Conservation (phyloP, 2,797 vertebrate genomes). For the Pteronotus mesoamericanus region DNA sequence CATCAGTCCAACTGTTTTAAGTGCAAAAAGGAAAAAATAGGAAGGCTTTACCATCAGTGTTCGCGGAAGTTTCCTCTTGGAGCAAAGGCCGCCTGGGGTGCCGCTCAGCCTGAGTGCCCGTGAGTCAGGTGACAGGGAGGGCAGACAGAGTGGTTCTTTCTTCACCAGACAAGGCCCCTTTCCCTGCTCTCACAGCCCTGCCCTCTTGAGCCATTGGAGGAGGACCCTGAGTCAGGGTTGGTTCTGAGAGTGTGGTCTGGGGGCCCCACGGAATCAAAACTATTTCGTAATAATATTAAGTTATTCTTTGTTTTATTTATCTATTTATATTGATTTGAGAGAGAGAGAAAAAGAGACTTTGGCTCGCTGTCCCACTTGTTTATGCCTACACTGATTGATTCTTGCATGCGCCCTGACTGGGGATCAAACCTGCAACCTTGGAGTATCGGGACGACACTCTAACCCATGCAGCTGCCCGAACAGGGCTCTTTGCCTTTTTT, state of each 20-base stretch:
- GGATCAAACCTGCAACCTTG: too few species aligned
- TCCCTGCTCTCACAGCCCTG: not conserved
- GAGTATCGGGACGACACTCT: too few species aligned
- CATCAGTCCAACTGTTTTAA: not conserved
- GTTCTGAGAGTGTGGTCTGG: not conserved
- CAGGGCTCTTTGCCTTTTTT: not conserved
- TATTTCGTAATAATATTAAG: not conserved
- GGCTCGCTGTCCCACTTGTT: too few species aligned
- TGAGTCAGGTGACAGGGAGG: not conserved
- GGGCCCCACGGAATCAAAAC: not conserved
- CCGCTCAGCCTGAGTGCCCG: not conserved
- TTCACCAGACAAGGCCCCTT: not conserved
- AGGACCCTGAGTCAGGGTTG: not conserved
- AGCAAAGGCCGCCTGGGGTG: not conserved
- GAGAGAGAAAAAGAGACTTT: not conserved
- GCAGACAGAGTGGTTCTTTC: fast-evolving
- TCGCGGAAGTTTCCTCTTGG: not conserved
- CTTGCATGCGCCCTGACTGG: too few species aligned
- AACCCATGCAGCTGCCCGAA: too few species aligned
- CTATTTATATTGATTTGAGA: not conserved
- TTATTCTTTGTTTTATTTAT: not conserved
- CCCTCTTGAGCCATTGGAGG: not conserved
- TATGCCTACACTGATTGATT: too few species aligned
- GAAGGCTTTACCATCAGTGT: not conserved
- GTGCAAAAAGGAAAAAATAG: not conserved